Base-by-base conservation (phyloP, 2,113 vertebrate species). In the Myrmecophaga tridactyla region DNA sequence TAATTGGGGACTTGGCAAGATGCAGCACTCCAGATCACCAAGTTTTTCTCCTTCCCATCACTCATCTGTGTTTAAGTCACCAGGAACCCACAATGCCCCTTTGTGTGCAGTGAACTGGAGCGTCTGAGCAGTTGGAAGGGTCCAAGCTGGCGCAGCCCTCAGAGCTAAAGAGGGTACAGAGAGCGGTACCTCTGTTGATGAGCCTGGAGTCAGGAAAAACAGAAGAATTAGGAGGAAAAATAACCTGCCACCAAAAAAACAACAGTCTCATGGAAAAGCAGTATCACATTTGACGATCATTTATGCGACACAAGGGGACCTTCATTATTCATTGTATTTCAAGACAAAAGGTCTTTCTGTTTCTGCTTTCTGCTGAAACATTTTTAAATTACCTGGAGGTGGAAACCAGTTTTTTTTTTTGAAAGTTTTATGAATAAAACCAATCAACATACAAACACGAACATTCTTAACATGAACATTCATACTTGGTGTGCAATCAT, bases 291-390 rank as follows among this genome's bases (percentile, higher is more conserved):
- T 94, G 97, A 97, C 31, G 77, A 94, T 98, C 86, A 46, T 92
- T 97, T 96, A 95, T 86, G 97, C 83, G 94, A 94, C 95, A 92
- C 91, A 96, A 85, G 39, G 91, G 92, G 96, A 92, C 94, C 96
- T 96, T 95, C 97, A 97, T 98, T 98, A 97, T 98, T 97, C 98
- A 98, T 97, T 98, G 97, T 98, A 92, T 89, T 96, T 87, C 31
- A 43, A 96, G 94, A 98, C 98, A 98, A 98, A 98, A 98, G 97
- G 51, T 51, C 97, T 92, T 98, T 98, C 97, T 98, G 97, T 98
- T 97, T 89, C 96, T 82, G 43, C 93, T 97, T 93, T 95, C 65
- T 90, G 87, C 96, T 46, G 89, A 97, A 96, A 95, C 60, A 96
- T 97, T 98, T 97, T 94, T 86, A 96, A 97, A 96, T 97, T 95